A percentile compares a stretch with the other conserved stretches of the same genome.
Conservation (phyloP, 2,113 vertebrate genomes). For the Rhynchomys soricoides region DNA sequence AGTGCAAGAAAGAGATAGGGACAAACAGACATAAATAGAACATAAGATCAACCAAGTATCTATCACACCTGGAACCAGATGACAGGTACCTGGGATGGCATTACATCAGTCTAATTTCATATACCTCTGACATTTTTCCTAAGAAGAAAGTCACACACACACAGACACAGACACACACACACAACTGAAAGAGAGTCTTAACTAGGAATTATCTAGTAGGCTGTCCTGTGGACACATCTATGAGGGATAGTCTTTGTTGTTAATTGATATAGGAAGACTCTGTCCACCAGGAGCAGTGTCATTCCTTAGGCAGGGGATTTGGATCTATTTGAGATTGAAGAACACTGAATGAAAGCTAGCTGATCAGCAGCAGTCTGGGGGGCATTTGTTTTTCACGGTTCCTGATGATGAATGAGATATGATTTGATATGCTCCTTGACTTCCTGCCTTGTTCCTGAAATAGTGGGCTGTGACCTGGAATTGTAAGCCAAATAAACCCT, state of each 20-base stretch:
- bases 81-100: background rate
- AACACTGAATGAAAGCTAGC: background rate
- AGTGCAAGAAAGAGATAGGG: background rate
- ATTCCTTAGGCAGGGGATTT: background rate
- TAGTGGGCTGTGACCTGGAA: background rate
- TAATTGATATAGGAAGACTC: background rate
- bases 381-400: background rate
- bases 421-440: background rate
- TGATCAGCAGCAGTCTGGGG: background rate
- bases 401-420: background rate
- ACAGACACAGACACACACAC: too few relatives aligned
- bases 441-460: background rate
- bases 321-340: background rate
- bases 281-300: background rate
- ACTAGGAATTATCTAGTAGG: background rate
- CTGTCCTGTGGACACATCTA: background rate
- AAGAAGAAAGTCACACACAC: background rate
- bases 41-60: background rate
- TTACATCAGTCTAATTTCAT: background rate
- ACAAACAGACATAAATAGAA: background rate
- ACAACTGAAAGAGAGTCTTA: background rate
- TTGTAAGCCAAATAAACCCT: background rate
- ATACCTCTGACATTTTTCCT: slow-evolving; percentile 17
- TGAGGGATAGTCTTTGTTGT: background rate
- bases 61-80: background rate